These are phyloP conservation scores for Gryon sp. DNA, from an alignment of 1,140 invertebrate species.

Conservation along the genomic window DNA sequence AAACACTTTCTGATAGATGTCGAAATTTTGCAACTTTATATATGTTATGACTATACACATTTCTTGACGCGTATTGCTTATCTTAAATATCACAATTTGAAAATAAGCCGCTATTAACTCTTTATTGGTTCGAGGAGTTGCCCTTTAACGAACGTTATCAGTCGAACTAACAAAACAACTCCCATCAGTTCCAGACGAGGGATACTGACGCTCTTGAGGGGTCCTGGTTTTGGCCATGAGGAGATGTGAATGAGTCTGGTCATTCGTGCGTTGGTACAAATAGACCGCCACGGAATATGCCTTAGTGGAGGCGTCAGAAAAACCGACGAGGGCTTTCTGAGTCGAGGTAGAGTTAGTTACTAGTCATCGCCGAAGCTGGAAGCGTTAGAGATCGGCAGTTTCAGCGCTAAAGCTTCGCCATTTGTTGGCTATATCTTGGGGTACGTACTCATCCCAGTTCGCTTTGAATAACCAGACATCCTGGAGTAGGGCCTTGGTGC, in stretches of 20 bases:
- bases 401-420: neutral
- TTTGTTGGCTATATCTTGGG: neutral
- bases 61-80: too few relatives aligned
- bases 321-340: neutral
- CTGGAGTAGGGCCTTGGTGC: slow-evolving; percentile 10
- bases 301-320: neutral
- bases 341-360: neutral
- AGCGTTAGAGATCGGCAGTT: neutral
- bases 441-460: slow-evolving; percentile 1
- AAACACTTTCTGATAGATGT: too few relatives aligned
- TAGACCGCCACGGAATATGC: neutral
- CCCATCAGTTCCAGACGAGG: slow-evolving; percentile 25
- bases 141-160: neutral
- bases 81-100: too few relatives aligned
- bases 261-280: neutral
- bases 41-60: too few relatives aligned
- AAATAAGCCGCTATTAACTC: too few relatives aligned
- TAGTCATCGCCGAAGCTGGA: neutral
- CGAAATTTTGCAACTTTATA: too few relatives aligned
- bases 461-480: neutral
- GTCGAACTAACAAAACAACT: neutral
- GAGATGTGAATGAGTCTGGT: neutral
- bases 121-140: too few relatives aligned
- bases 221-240: slow-evolving; percentile 5
- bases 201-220: neutral